These are phyloP conservation scores for Helogale parvula DNA, from an alignment of 2,113 vertebrate genomes.

Conservation along the genomic window DNA sequence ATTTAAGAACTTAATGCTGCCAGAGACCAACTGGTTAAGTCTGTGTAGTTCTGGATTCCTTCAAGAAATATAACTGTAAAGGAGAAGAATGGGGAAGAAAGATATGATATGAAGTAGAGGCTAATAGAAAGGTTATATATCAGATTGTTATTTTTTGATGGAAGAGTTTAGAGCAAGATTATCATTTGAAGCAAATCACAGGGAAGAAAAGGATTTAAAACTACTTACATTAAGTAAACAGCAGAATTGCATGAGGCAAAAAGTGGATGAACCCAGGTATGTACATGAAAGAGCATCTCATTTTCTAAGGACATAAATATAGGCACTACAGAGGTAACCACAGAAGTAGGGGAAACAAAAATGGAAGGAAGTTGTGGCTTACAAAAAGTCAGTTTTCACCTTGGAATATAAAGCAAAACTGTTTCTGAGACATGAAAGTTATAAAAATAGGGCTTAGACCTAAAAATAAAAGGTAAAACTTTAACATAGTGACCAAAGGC, in stretches of 20 bases:
- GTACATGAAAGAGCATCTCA: neutral
- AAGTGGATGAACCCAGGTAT: neutral
- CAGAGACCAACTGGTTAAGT: neutral
- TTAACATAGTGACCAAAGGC: neutral
- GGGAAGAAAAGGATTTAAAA: neutral
- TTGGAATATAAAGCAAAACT: neutral
- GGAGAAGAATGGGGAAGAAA: neutral
- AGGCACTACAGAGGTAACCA: neutral
- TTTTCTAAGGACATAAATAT: neutral
- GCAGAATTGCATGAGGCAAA: neutral
- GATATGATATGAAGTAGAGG: neutral
- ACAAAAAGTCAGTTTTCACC: neutral
- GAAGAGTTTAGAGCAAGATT: neutral
- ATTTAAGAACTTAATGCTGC: neutral
- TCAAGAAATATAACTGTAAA: neutral
- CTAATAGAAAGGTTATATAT: neutral
- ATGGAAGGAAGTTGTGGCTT: neutral
- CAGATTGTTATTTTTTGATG: neutral
- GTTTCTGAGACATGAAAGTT: neutral
- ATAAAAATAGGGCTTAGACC: neutral
- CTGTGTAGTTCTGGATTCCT: neutral
- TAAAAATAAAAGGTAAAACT: neutral
- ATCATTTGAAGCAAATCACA: neutral
- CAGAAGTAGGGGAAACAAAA: neutral
- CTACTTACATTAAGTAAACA: neutral